Conservation (phyloP, 2,797 vertebrate genomes). For the Phoeniculus purpureus region DNA sequence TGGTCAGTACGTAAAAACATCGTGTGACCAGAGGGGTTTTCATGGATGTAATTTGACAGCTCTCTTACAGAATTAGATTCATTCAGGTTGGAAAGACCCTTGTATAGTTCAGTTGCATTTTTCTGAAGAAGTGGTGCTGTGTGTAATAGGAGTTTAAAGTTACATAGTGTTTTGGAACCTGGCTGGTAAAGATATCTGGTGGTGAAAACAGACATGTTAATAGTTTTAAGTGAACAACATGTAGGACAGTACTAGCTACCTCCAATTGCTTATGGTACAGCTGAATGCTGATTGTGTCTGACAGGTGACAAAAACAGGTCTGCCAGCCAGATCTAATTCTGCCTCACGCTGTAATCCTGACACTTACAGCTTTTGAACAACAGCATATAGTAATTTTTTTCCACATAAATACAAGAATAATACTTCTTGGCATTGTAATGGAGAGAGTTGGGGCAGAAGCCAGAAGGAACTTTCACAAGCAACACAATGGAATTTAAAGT, state of each 20-base stretch:
- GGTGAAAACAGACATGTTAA: constrained; percentile 8
- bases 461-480: constrained; percentile 17
- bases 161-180: neutral
- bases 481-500: neutral
- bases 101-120: neutral
- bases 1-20: neutral
- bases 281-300: neutral
- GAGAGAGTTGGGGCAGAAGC: neutral
- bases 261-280: neutral
- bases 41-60: too few species aligned
- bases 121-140: neutral
- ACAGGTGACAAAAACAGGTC: constrained; percentile 15
- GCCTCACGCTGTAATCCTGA: neutral
- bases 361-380: too few species aligned
- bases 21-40: neutral
- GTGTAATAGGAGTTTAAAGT: constrained; percentile 13
- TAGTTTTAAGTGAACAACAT: constrained; percentile 11
- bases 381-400: too few species aligned
- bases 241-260: neutral
- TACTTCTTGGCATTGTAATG: constrained; percentile 5
- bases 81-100: too few species aligned
- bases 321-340: constrained; percentile 4
- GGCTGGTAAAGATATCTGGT: neutral
- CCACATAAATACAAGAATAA: neutral
- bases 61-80: neutral